These are phyloP conservation scores for Parazoanthus atlanticus DNA, from an alignment of 92 coral and sea anemone species.

Conservation along the genomic window DNA sequence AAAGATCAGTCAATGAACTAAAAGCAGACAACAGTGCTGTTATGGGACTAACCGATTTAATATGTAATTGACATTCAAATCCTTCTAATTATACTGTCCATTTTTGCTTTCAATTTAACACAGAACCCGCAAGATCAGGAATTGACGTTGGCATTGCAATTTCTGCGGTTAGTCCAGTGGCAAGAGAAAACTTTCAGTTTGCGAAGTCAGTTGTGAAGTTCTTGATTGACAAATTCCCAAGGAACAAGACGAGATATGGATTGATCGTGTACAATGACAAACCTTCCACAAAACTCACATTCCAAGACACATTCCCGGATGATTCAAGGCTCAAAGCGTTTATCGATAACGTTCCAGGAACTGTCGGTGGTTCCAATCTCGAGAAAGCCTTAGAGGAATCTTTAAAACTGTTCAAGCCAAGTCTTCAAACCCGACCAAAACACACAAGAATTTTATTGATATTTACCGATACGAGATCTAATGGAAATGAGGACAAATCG, in stretches of 20 bases:
- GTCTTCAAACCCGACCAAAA: conserved; percentile 59
- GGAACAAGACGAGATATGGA: conserved; percentile 60
- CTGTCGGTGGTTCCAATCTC: conserved; percentile 64
- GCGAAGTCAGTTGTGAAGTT: conserved; percentile 52
- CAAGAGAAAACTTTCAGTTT: conserved; percentile 46
- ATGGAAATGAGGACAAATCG: conserved; percentile 11
- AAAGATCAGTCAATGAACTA: too few species aligned
- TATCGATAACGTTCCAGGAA: conserved; percentile 66
- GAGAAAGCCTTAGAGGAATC: conserved; percentile 69
- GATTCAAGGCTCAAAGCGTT: conserved; percentile 56
- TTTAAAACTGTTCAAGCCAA: conserved; percentile 54
- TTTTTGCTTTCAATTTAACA: not conserved
- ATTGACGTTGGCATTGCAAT: conserved; percentile 64
- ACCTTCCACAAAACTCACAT: conserved; percentile 47
- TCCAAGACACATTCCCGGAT: conserved; percentile 57
- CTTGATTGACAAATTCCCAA: conserved; percentile 55
- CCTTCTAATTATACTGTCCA: not conserved
- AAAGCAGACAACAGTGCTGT: not conserved
- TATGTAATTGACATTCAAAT: not conserved
- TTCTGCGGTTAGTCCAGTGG: conserved; percentile 40
- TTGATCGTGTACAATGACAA: conserved; percentile 57
- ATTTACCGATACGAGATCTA: conserved; percentile 65
- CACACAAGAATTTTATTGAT: conserved; percentile 77
- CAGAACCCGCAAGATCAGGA: conserved; percentile 23
- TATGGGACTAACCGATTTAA: not conserved